Evolutionary conservation across 2,797 vertebrate genomes (phyloP).

Genomic region (Lithobates sylvaticus): DNA sequence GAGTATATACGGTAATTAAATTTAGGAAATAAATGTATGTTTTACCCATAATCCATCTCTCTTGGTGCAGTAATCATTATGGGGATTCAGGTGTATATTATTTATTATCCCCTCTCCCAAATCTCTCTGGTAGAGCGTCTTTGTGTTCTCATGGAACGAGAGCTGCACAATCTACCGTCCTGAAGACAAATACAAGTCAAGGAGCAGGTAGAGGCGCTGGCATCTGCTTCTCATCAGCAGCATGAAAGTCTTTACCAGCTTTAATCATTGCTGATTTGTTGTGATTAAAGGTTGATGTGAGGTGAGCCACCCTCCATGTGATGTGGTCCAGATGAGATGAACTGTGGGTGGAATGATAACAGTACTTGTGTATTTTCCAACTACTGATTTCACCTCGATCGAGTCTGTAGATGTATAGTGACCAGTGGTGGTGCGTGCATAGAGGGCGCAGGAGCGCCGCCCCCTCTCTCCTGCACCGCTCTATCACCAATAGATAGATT

Average conservation of each 20-base stretch:
- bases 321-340: background rate
- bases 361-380: background rate
- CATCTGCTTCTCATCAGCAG: conserved; percentile 12
- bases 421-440: no score
- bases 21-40: no score
- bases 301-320: background rate
- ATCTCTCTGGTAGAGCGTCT: background rate
- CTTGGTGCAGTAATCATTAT: no score
- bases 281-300: conserved; percentile 17
- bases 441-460: no score
- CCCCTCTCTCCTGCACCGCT: no score
- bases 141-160: background rate
- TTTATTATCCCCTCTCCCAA: no score
- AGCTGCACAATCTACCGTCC: background rate
- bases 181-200: background rate
- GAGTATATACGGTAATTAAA: no score
- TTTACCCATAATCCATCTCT: no score
- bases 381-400: background rate
- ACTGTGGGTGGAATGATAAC: background rate
- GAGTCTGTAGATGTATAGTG: background rate
- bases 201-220: background rate
- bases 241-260: background rate
- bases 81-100: no score
- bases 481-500: no score
- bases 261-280: background rate